Conservation (phyloP, 2,113 vertebrate species). For the Herpetotheres cachinnans region DNA sequence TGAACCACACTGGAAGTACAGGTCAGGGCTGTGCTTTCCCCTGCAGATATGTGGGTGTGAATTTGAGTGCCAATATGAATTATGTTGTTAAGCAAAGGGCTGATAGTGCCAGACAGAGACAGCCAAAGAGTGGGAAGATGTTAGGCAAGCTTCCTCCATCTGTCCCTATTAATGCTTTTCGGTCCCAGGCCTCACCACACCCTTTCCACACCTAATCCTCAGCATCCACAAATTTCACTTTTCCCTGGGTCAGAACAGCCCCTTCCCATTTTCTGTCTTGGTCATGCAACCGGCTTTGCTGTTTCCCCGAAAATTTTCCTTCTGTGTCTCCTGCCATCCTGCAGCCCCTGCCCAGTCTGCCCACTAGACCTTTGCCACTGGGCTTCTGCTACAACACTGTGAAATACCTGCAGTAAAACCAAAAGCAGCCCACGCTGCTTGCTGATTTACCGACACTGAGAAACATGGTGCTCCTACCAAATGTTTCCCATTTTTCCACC, state of each 20-base stretch:
- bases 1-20: background rate
- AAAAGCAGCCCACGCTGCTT: background rate
- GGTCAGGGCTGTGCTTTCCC: background rate
- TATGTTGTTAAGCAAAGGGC: constrained; percentile 2
- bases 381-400: background rate
- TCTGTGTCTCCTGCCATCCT: background rate
- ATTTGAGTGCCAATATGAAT: background rate
- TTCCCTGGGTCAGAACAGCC: background rate
- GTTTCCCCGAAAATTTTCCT: background rate
- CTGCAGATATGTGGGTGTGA: background rate
- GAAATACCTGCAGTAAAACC: background rate
- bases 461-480: background rate
- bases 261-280: background rate
- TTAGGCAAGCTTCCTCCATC: background rate
- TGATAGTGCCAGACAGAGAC: constrained; percentile 11
- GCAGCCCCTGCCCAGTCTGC: background rate
- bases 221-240: background rate
- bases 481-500: background rate
- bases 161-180: background rate
- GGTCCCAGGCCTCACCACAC: background rate
- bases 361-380: background rate
- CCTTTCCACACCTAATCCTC: background rate
- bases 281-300: background rate
- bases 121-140: constrained; percentile 27
- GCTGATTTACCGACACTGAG: background rate